Percentiles rank a stretch among this genome's conserved stretches.
Evolutionary conservation across 1,140 invertebrate species (phyloP).

Genomic region (Telenomus remus): DNA sequence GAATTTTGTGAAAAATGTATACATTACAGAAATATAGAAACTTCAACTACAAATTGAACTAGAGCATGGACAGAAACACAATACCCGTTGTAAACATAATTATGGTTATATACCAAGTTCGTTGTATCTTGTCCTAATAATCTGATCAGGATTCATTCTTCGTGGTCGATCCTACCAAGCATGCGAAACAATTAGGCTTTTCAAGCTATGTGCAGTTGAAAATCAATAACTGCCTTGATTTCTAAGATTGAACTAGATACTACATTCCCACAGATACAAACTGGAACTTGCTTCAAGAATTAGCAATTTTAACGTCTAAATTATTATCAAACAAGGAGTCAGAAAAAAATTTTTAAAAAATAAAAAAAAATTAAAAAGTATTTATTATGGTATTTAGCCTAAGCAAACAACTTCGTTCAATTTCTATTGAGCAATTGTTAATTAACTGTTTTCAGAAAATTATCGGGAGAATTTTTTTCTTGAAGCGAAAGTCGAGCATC

Average conservation of each 20-base stretch:
- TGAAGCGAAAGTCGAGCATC: no score
- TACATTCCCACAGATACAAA: conserved; percentile 1
- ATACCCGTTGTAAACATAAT: background rate
- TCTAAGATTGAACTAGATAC: background rate
- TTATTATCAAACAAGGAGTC: no score
- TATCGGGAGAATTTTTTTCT: no score
- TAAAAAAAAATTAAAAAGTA: no score
- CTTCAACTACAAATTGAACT: background rate
- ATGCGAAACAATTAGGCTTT: background rate
- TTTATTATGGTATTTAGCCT: no score
- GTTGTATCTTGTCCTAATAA: background rate
- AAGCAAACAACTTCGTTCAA: no score
- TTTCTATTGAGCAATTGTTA: no score
- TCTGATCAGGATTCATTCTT: background rate
- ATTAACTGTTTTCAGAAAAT: no score
- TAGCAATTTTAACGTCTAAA: conserved; percentile 25
- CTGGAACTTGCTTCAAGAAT: conserved; percentile 1
- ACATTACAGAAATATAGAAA: no score
- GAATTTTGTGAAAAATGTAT: no score
- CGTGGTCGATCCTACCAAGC: background rate
- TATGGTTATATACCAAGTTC: background rate
- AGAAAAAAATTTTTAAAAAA: no score
- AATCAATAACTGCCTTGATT: background rate
- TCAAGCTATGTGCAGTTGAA: background rate
- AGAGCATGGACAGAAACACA: conserved; percentile 1